Conservation (phyloP, 1,140 invertebrate genomes). For the Drosophila kepulauana region DNA sequence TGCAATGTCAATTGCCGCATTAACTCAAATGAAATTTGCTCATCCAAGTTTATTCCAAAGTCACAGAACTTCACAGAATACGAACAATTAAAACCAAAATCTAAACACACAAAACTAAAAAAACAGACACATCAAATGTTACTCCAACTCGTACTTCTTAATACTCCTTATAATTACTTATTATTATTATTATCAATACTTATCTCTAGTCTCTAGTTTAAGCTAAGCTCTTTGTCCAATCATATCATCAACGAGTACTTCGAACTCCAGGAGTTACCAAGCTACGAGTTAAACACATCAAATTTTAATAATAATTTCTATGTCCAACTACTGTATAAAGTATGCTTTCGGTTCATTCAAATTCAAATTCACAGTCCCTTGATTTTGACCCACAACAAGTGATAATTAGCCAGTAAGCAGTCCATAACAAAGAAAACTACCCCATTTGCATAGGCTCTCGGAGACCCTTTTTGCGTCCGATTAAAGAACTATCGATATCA, state of each 20-base stretch:
- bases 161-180: neutral
- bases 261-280: slow-evolving; percentile 21
- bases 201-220: slow-evolving; percentile 30
- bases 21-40: slow-evolving; percentile 73
- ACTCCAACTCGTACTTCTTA: slow-evolving; percentile 37
- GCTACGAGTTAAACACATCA: neutral
- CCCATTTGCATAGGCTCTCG: slow-evolving; percentile 27
- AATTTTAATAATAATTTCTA: neutral
- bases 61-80: slow-evolving; percentile 36
- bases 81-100: neutral
- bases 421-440: neutral
- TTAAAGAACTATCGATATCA: neutral
- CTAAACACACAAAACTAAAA: too few relatives aligned
- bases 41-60: slow-evolving; percentile 74
- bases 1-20: slow-evolving; percentile 51
- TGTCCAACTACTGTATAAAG: slow-evolving; percentile 38
- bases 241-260: slow-evolving; percentile 57
- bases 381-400: slow-evolving; percentile 73
- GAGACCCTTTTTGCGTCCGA: slow-evolving; percentile 5
- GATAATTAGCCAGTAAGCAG: slow-evolving; percentile 77
- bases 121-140: slow-evolving; percentile 1
- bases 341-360: slow-evolving; percentile 4
- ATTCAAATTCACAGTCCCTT: slow-evolving; percentile 16
- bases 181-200: slow-evolving; percentile 26
- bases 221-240: slow-evolving; percentile 66